Percentiles rank a stretch among this genome's conserved stretches.
Evolutionary conservation across 2,888 invertebrate species (phyloP).

Genomic region (Drosophila tripunctata): DNA sequence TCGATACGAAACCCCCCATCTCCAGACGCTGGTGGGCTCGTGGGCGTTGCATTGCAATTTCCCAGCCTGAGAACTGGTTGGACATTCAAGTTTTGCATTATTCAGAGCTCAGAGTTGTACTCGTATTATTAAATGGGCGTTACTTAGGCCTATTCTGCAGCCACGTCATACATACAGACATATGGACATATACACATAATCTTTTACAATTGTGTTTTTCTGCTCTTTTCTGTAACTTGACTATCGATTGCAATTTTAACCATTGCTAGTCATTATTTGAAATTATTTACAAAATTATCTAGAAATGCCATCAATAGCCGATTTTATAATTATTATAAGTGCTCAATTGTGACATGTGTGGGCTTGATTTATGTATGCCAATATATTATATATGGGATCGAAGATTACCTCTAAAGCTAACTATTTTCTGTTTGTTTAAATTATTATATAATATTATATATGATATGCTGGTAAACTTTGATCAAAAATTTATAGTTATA

Average conservation of each 20-base stretch:
- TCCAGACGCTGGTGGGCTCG: background rate
- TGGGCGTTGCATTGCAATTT: constrained; percentile 13
- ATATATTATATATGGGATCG: too few relatives aligned
- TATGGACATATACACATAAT: too few relatives aligned
- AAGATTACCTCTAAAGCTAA: too few relatives aligned
- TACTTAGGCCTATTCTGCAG: background rate
- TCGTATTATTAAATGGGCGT: constrained; percentile 13
- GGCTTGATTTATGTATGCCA: too few relatives aligned
- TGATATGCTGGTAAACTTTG: too few relatives aligned
- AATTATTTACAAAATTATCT: background rate
- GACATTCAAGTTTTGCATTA: constrained; percentile 5
- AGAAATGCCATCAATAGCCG: background rate
- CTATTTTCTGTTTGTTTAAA: too few relatives aligned
- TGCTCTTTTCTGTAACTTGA: background rate
- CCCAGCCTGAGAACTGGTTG: background rate
- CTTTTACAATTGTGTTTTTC: too few relatives aligned
- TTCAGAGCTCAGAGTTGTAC: constrained; percentile 1
- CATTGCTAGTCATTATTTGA: background rate
- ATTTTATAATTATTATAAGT: background rate
- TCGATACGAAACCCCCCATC: background rate
- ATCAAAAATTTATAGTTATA: too few relatives aligned
- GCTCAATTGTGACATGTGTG: background rate
- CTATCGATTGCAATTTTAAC: background rate
- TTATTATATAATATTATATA: too few relatives aligned
- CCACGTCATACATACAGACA: too few relatives aligned